Evolutionary conservation across 2,888 invertebrate species (phyloP).

Genomic region (Calameuta pallipes): DNA sequence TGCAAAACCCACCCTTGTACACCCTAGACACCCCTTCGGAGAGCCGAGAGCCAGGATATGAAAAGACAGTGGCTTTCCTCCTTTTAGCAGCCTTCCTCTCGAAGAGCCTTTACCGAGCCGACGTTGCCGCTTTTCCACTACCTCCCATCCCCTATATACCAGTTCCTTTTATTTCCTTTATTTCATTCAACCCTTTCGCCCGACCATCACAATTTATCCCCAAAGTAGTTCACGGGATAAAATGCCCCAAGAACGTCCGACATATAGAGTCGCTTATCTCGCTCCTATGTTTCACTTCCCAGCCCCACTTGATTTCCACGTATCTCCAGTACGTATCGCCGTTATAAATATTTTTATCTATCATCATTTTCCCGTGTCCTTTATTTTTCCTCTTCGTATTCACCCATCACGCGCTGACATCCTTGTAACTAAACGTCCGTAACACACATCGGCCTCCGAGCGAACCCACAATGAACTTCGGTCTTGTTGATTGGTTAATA

Average conservation of each 20-base stretch:
- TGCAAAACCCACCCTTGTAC: conserved; percentile 15
- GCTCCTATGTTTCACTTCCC: not conserved
- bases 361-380: not conserved
- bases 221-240: too few species aligned
- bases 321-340: not conserved
- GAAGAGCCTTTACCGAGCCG: not conserved
- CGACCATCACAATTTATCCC: not conserved
- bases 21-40: not conserved
- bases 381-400: not conserved
- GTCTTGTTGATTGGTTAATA: conserved; percentile 56
- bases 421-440: conserved; percentile 50
- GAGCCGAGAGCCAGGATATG: not conserved
- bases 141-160: not conserved
- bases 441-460: conserved; percentile 38
- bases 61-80: not conserved
- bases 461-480: conserved; percentile 49
- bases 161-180: not conserved
- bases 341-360: not conserved
- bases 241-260: not conserved
- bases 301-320: not conserved
- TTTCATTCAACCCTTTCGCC: not conserved
- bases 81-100: not conserved
- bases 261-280: not conserved
- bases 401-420: conserved; percentile 41
- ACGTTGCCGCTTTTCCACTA: not conserved